These are phyloP conservation scores for Monochamus alternatus DNA, from an alignment of 2,888 invertebrate genomes.

Conservation along the genomic window DNA sequence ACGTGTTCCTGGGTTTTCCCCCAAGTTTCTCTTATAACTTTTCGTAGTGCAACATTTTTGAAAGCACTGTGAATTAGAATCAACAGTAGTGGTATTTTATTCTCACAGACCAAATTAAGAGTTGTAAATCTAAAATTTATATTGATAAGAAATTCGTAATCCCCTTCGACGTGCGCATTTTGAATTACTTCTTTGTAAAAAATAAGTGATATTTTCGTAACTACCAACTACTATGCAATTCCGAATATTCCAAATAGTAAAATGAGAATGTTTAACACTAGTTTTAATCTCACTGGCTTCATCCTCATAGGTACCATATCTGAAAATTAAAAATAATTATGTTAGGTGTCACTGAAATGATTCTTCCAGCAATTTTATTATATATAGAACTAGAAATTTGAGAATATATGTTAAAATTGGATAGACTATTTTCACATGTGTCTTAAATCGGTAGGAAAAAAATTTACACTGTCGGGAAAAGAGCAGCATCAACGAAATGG, in stretches of 20 bases:
- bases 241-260: not conserved
- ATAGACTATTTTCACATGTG: no score
- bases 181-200: not conserved
- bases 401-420: no score
- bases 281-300: not conserved
- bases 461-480: no score
- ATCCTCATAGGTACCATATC: not conserved
- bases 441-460: no score
- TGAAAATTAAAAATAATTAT: not conserved
- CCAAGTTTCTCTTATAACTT: slow-evolving; percentile 83
- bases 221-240: not conserved
- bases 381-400: no score
- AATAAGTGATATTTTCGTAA: slow-evolving; percentile 16
- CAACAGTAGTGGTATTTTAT: slow-evolving; percentile 70
- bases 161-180: slow-evolving; percentile 41
- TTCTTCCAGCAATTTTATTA: no score
- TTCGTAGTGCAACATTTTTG: slow-evolving; percentile 76
- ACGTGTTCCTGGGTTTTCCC: slow-evolving; percentile 74
- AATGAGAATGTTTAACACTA: no score
- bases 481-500: no score
- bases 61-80: slow-evolving; percentile 82
- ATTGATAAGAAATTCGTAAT: slow-evolving; percentile 49
- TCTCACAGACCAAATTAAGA: slow-evolving; percentile 44
- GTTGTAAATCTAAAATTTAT: slow-evolving; percentile 47
- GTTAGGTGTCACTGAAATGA: no score